Evolutionary conservation across 2,888 invertebrate species (phyloP).

Genomic region (Euphydryas editha): DNA sequence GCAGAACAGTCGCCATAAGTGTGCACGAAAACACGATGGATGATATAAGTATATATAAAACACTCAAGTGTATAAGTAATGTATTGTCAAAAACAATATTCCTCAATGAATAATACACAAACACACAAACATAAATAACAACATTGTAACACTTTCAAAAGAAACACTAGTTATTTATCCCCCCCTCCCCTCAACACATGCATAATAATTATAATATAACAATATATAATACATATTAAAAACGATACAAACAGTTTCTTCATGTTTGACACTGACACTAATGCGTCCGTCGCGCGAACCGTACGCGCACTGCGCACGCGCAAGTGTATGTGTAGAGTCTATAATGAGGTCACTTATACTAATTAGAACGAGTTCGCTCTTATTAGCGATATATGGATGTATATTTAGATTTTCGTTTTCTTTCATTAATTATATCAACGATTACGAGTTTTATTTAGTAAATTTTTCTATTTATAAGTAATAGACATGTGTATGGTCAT

Average conservation of each 20-base stretch:
- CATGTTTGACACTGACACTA: conserved; percentile 22
- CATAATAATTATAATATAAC: neutral
- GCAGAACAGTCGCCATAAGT: too few relatives aligned
- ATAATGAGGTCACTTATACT: conserved; percentile 33
- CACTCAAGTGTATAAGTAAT: too few relatives aligned
- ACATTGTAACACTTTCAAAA: too few relatives aligned
- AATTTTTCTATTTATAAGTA: too few relatives aligned
- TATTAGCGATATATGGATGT: neutral
- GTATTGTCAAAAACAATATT: too few relatives aligned
- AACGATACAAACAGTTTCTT: conserved; percentile 26
- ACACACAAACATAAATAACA: neutral
- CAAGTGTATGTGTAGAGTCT: neutral
- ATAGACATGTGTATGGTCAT: too few relatives aligned
- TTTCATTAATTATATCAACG: too few relatives aligned
- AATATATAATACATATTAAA: neutral
- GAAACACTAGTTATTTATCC: neutral
- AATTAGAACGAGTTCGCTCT: conserved; percentile 19
- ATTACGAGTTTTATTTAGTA: neutral
- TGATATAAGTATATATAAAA: too few relatives aligned
- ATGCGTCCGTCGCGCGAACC: conserved; percentile 13
- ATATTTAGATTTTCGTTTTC: neutral
- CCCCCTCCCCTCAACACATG: neutral
- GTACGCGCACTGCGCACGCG: conserved; percentile 19
- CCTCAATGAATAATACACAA: neutral
- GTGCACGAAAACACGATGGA: too few relatives aligned